Evolutionary conservation across 2,113 vertebrate species (phyloP).

Genomic region (Etheostoma cragini): DNA sequence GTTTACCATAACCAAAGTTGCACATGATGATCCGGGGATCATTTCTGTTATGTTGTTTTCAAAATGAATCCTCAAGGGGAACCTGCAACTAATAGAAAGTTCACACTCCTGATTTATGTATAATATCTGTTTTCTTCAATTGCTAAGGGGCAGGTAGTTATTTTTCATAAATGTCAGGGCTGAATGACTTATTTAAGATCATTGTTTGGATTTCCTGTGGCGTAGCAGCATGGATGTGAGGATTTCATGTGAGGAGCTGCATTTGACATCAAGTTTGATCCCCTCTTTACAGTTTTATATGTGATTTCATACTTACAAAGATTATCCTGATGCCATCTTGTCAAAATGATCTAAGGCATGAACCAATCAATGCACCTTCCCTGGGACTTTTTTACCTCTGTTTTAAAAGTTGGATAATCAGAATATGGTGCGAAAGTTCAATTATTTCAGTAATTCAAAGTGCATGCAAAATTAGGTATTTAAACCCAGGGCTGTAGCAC

Average conservation of each 20-base stretch:
- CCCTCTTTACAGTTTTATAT: neutral
- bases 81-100: neutral
- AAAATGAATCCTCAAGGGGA: neutral
- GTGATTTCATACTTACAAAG: neutral
- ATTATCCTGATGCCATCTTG: neutral
- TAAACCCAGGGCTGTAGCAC: too few relatives aligned
- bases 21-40: neutral
- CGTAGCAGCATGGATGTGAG: neutral
- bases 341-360: neutral
- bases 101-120: neutral
- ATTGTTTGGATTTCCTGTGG: neutral
- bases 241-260: neutral
- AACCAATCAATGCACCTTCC: neutral
- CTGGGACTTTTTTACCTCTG: too few relatives aligned
- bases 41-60: neutral
- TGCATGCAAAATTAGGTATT: too few relatives aligned
- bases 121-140: constrained; percentile 18
- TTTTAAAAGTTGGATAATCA: too few relatives aligned
- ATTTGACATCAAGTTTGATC: neutral
- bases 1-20: neutral
- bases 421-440: too few relatives aligned
- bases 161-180: neutral
- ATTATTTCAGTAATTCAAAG: too few relatives aligned
- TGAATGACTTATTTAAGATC: neutral
- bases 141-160: neutral